Conservation (phyloP, 2,113 vertebrate genomes). For the Halcyon malimbica region DNA sequence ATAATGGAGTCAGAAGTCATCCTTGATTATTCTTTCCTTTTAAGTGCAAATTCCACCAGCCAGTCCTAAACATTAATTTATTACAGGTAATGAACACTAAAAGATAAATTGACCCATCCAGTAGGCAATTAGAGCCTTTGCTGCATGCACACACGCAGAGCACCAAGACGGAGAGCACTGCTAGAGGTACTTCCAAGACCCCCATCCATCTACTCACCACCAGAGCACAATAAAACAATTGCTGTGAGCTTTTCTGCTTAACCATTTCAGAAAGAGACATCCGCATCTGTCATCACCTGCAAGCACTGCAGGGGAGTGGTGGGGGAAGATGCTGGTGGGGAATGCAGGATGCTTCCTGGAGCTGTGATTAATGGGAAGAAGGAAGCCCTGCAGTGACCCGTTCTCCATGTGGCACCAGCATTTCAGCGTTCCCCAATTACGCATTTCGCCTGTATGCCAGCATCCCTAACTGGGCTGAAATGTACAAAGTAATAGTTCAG, state of each 20-base stretch:
- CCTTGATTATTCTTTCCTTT: conserved; percentile 26
- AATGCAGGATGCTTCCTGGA: background rate
- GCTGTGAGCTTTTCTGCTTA: background rate
- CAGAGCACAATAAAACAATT: background rate
- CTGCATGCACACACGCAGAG: background rate
- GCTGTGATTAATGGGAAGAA: background rate
- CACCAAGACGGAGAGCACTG: background rate
- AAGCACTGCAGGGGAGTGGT: background rate
- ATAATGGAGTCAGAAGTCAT: background rate
- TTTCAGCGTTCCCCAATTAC: background rate
- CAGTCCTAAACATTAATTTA: conserved; percentile 45
- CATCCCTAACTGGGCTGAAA: background rate
- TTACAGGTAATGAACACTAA: conserved; percentile 45
- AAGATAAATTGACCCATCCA: conserved; percentile 58
- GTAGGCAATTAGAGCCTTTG: conserved; percentile 41
- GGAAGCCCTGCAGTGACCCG: background rate
- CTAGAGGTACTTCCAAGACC: background rate
- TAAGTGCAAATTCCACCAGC: conserved; percentile 27
- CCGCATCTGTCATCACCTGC: background rate
- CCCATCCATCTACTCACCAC: background rate
- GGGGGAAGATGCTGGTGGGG: background rate
- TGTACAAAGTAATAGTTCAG: background rate
- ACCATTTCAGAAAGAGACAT: background rate
- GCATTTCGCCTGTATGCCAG: background rate
- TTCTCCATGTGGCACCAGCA: background rate